phyloP scores from a whole-genome alignment of 92 coral and sea anemone species.

The Phenganax marumi region DNA sequence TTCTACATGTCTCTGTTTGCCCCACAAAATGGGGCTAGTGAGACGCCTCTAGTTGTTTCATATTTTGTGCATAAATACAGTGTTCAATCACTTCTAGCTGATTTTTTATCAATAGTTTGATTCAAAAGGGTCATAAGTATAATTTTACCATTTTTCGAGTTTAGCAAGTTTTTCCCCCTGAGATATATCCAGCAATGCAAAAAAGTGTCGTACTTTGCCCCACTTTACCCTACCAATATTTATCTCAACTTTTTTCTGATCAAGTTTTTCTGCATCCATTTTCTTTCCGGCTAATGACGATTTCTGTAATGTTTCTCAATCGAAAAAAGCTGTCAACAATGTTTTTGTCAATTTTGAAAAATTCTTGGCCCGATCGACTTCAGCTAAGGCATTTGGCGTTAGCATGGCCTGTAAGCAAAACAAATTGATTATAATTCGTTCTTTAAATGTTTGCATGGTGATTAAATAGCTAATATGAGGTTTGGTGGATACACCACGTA shows the following conservation, averaged over 20 bases:
- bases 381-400: neutral
- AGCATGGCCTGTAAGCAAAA: neutral
- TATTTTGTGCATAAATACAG: no score
- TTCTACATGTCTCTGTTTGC: no score
- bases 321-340: slow-evolving; percentile 3
- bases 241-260: neutral
- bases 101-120: no score
- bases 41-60: no score
- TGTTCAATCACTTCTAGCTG: no score
- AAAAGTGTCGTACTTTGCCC: no score
- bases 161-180: no score
- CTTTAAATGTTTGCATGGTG: neutral
- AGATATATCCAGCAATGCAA: no score
- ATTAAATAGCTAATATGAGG: neutral
- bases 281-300: neutral
- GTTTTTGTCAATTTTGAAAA: neutral
- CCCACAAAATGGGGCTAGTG: no score
- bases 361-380: neutral
- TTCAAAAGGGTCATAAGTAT: no score
- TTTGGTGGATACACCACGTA: no score
- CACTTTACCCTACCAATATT: neutral
- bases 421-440: neutral
- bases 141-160: no score
- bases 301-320: neutral
- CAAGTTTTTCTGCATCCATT: neutral